These are phyloP conservation scores for Linepithema humile DNA, from an alignment of 1,140 invertebrate species.

Conservation along the genomic window DNA sequence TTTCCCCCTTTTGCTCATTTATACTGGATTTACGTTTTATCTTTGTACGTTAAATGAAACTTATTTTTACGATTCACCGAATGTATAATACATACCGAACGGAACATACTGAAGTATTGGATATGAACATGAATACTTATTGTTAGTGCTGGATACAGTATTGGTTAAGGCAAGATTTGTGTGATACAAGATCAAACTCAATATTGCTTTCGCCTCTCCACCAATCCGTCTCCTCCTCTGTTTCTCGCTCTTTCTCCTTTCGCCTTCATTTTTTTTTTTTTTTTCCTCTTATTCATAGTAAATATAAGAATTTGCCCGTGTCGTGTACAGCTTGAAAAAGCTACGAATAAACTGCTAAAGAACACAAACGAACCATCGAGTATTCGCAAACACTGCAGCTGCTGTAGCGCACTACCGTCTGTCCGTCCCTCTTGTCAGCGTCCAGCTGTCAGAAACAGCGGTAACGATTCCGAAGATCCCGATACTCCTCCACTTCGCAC, in stretches of 20 bases:
- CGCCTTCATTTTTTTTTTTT: neutral
- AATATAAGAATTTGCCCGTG: neutral
- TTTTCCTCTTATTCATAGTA: neutral
- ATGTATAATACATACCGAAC: neutral
- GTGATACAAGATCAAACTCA: no score
- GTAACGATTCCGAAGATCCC: conserved; percentile 70
- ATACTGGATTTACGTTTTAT: neutral
- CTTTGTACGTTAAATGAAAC: neutral
- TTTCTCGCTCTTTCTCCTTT: neutral
- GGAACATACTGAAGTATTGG: neutral
- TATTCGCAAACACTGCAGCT: conserved; percentile 82
- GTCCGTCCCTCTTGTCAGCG: conserved; percentile 75
- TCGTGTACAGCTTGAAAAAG: neutral
- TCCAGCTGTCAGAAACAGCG: conserved; percentile 81
- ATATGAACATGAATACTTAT: neutral
- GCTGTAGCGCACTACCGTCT: conserved; percentile 82
- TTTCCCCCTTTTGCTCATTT: neutral
- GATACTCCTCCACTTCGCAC: conserved; percentile 81
- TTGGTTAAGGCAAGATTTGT: neutral
- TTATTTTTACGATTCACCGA: neutral
- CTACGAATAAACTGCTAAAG: conserved; percentile 33
- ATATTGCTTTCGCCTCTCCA: no score
- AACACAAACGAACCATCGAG: conserved; percentile 81
- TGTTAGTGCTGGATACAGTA: neutral
- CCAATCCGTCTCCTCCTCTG: neutral